phyloP scores from a whole-genome alignment of 2,113 vertebrate genomes.

The Poeciliopsis occidentalis region DNA sequence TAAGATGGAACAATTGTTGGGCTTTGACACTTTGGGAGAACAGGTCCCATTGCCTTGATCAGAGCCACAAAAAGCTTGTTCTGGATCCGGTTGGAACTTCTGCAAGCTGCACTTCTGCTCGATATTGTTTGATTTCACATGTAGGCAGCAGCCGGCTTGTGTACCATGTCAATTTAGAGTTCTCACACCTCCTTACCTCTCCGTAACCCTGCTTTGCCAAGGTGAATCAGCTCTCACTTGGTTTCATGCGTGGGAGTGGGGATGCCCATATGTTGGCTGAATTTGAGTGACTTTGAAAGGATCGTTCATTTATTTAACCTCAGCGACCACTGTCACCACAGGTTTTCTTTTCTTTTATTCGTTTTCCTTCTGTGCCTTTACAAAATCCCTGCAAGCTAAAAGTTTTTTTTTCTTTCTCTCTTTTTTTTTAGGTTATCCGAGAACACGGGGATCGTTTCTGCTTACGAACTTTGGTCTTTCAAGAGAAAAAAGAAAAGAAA shows the following conservation, averaged over 20 bases:
- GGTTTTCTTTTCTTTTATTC: no score
- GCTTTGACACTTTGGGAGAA: neutral
- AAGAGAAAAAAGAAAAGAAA: neutral
- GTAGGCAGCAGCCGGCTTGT: slow-evolving; percentile 48
- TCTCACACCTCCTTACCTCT: slow-evolving; percentile 72
- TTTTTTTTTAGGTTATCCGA: neutral
- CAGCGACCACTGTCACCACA: neutral
- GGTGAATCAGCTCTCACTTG: slow-evolving; percentile 27
- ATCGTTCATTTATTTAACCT: neutral
- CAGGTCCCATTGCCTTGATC: neutral
- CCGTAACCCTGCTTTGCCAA: slow-evolving; percentile 31
- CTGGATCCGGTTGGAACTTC: neutral
- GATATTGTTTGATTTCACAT: neutral
- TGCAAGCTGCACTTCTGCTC: neutral
- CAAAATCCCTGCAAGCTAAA: neutral
- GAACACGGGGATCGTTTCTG: no score
- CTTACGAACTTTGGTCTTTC: neutral
- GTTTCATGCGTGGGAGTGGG: slow-evolving; percentile 25
- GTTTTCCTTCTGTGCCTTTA: neutral
- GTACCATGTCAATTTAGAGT: slow-evolving; percentile 50
- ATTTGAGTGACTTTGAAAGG: neutral
- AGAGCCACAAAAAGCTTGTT: neutral
- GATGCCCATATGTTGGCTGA: slow-evolving; percentile 20
- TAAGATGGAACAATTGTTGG: no score
- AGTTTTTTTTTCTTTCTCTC: no score